A percentile compares a stretch with the other conserved stretches of the same genome.
phyloP scores from a whole-genome alignment of 2,888 invertebrate species.

The Pandemis heparana region DNA sequence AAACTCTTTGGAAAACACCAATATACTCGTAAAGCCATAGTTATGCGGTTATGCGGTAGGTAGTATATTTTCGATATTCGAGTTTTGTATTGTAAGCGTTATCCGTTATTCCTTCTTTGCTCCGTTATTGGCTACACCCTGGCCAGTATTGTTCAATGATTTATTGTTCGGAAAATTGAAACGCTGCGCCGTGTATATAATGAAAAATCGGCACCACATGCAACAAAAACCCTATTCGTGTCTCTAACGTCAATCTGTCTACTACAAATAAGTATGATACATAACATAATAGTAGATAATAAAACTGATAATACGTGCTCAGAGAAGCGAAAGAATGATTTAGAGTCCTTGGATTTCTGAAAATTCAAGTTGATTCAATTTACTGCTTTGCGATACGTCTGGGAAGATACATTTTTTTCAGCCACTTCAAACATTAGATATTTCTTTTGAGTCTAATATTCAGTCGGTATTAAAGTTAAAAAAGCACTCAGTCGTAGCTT shows the following conservation, averaged over 20 bases:
- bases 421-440: not conserved
- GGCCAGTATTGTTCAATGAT: constrained; percentile 64
- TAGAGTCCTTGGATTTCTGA: not conserved
- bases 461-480: not conserved
- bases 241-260: constrained; percentile 48
- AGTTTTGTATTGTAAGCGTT: constrained; percentile 2
- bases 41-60: too few species aligned
- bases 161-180: constrained; percentile 72
- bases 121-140: constrained; percentile 50
- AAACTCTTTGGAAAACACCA: not conserved
- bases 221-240: constrained; percentile 56
- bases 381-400: not conserved
- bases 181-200: constrained; percentile 64
- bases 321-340: not conserved
- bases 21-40: too few species aligned
- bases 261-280: not conserved
- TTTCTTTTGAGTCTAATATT: not conserved
- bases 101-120: constrained; percentile 35
- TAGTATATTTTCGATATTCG: constrained; percentile 4
- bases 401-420: not conserved
- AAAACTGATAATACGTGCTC: not conserved
- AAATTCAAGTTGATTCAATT: not conserved
- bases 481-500: constrained; percentile 8
- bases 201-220: constrained; percentile 71
- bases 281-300: too few species aligned